Base-by-base conservation (phyloP, 2,888 invertebrate genomes). In the Hypomecis atomaria region DNA sequence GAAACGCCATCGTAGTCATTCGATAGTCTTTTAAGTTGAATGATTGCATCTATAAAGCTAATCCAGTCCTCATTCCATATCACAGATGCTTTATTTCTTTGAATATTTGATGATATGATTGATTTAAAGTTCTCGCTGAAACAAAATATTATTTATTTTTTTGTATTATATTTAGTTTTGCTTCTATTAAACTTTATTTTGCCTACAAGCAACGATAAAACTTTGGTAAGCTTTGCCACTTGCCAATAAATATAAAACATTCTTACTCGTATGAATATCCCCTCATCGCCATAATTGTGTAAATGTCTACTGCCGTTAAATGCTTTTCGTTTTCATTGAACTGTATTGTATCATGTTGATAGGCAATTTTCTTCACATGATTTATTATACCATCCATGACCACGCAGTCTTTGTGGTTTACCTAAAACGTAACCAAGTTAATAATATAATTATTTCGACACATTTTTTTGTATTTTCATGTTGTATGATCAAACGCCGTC, bases 221-320 rank as follows among this genome's bases (percentile, higher is more conserved):
- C 23, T 3, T 23, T 23, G 23, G 3, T 2, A 1, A 23, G 23
- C 23, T 23, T 23, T 23, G 23, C 23, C 23, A 23, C 1, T 23
- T 23, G 23, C 23, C 23, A 23, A 23, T 23, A 23, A 23, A 23
- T 1, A 23, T 23, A 23, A 8, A 1, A 36, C 23, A 47, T 47
- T 43, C 64, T 55, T 53, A 70, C 68, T 62, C 58, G 38, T 62
- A 65, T n/a, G 10, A 50, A 62, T 66, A 65, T 23, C 70, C 70
- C 44, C 58, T 56, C 8, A 38, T 45, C 5, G n/a, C 53, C 47
- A 70, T n/a, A 5, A 65, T 8, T 37, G 54, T 66, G 36, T 68
- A 68, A 7, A 68, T 60, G 48, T 70, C 68, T 11, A 34, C 54
- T 7, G 38, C 36, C 33, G 49, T 56, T 33, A 70, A 59, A 13